These are phyloP conservation scores for Carcharodon carcharias DNA, from an alignment of 2,797 vertebrate species.

Conservation along the genomic window DNA sequence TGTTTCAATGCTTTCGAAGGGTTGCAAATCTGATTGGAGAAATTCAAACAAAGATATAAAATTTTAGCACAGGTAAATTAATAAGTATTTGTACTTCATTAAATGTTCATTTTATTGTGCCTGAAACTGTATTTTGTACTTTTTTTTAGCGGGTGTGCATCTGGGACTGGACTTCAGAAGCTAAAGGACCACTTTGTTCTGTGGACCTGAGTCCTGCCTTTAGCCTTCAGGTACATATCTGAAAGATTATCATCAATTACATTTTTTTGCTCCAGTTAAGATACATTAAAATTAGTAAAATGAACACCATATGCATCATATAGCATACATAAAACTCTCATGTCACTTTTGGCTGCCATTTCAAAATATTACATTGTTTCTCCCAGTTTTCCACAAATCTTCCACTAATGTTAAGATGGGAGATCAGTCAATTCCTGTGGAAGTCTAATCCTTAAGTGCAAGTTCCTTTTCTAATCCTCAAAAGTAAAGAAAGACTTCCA, in stretches of 20 bases:
- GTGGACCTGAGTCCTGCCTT: constrained; percentile 59
- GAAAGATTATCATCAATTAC: neutral
- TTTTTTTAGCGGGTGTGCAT: constrained; percentile 66
- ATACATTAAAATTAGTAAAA: neutral
- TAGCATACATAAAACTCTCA: neutral
- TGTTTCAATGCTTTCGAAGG: neutral
- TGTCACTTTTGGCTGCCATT: neutral
- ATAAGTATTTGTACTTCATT: neutral
- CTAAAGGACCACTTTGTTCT: constrained; percentile 57
- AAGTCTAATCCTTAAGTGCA: neutral
- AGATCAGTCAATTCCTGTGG: neutral
- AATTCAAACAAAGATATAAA: neutral
- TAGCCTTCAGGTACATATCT: constrained; percentile 65
- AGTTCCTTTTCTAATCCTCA: neutral
- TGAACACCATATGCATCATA: neutral
- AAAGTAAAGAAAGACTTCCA: neutral
- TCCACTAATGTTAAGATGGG: neutral
- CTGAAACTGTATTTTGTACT: neutral
- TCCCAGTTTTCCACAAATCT: neutral
- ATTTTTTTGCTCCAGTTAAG: neutral
- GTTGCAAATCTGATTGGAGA: neutral
- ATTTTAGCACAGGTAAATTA: neutral
- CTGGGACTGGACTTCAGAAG: constrained; percentile 80
- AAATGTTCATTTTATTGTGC: neutral
- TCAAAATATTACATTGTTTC: neutral